Base-by-base conservation (phyloP, 2,113 vertebrate genomes). In the Burhinus bistriatus region DNA sequence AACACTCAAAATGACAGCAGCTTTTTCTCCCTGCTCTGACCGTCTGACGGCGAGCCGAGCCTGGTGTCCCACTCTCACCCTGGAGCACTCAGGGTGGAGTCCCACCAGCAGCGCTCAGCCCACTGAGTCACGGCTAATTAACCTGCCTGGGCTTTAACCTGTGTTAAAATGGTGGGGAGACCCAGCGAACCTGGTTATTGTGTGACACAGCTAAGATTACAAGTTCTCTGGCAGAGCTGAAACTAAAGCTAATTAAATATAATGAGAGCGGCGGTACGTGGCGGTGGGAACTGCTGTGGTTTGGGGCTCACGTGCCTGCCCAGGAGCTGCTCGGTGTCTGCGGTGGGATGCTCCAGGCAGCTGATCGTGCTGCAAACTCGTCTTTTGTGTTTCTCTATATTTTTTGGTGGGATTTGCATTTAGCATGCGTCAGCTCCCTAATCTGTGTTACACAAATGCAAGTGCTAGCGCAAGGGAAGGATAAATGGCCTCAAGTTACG, bases 1-100 rank as follows among this genome's bases (percentile, higher is more conserved):
- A 69, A 25, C 36, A 16, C 25, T 21, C 15, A 18, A 19, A 36
- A 34, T 10, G 25, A 45, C 13, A 36, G 25, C 44, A 38, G 51
- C 44, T 26, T 30, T 44, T 71, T 11, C 34, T 79, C 9, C 29
- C 14, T 0, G 0, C 40, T n/a, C 21, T 9, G n/a, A 20, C 4
- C 5, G 1, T 3, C 20, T 3, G 0, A n/a, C 15, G 15, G 40
- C 1, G 8, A 79, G 10, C 44, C 2, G 6, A 27, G 11, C 52
- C 47, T 59, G 2, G 1, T 49, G 79, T 68, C 30, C 29, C 13
- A 4, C 42, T 25, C 34, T 42, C 30, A 25, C 26, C 45, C 42
- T 0, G 1, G 14, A 34, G 51, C 25, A 0, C n/a, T 15, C 17
- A 0, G 73, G 59, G 47, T 51, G 70, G 81, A 62, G 65, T 21